phyloP scores from a whole-genome alignment of 2,888 invertebrate species.

The Drosophila monieri region DNA sequence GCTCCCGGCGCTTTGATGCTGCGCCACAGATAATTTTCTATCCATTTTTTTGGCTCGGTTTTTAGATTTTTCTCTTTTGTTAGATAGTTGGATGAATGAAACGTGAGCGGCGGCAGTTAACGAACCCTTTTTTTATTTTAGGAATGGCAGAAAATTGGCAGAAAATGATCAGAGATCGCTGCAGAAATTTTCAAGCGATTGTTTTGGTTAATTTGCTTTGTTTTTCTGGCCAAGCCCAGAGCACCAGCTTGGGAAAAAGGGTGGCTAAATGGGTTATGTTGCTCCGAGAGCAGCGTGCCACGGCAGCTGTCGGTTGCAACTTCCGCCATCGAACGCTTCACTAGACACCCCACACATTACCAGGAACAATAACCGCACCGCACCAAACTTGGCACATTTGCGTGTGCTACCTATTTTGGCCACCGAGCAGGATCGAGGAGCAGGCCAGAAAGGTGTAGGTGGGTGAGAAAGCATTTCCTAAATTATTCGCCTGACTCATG shows the following conservation, averaged over 20 bases:
- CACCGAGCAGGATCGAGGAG: conserved; percentile 41
- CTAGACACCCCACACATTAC: conserved; percentile 44
- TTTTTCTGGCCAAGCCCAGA: conserved; percentile 50
- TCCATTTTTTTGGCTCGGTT: conserved; percentile 36
- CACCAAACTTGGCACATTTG: conserved; percentile 53
- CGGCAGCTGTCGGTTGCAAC: conserved; percentile 64
- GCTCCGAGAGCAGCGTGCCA: conserved; percentile 21
- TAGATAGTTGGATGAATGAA: conserved; percentile 42
- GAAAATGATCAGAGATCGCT: conserved; percentile 69
- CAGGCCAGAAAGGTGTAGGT: conserved; percentile 27
- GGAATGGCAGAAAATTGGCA: conserved; percentile 60
- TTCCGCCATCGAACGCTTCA: conserved; percentile 75
- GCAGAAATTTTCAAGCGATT: conserved; percentile 33
- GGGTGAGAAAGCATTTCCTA: conserved; percentile 62
- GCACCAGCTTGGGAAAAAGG: conserved; percentile 50
- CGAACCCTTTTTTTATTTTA: conserved; percentile 62
- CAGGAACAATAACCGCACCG: conserved; percentile 21
- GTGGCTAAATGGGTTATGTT: conserved; percentile 33
- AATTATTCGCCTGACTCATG: conserved; percentile 41
- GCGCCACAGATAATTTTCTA: conserved; percentile 70
- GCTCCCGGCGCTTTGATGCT: conserved; percentile 67
- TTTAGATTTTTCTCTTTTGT: background rate
- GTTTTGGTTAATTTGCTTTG: conserved; percentile 55
- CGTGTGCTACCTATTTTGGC: conserved; percentile 70
- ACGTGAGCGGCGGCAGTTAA: conserved; percentile 71